These are phyloP conservation scores for Coilia nasus DNA, from an alignment of 2,797 vertebrate species.

Conservation along the genomic window DNA sequence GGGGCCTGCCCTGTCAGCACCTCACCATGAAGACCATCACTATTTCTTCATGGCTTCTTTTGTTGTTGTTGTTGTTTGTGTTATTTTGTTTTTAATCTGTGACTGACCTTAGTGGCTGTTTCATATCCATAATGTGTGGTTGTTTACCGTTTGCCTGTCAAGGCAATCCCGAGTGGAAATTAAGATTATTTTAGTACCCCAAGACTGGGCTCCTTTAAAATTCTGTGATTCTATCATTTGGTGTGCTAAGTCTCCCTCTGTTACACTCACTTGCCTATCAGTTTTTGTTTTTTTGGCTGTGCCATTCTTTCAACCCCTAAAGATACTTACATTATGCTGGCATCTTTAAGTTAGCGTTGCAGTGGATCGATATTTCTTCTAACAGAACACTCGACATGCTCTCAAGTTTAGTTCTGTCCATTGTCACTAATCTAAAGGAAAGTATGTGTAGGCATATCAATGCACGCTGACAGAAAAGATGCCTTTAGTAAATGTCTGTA, in stretches of 20 bases:
- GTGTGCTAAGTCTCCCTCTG: neutral
- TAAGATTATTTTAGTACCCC: neutral
- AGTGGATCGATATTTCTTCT: neutral
- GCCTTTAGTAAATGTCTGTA: neutral
- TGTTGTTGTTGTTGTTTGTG: neutral
- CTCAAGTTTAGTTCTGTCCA: neutral
- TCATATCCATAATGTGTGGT: neutral
- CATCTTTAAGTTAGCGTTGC: neutral
- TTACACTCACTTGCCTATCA: neutral
- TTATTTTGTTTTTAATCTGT: neutral
- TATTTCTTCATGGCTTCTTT: neutral
- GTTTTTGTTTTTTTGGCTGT: neutral
- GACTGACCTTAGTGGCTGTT: neutral
- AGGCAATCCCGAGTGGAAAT: neutral
- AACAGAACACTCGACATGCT: neutral
- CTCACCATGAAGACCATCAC: neutral
- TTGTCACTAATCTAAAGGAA: neutral
- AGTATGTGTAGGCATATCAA: neutral
- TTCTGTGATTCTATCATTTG: neutral
- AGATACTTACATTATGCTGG: neutral
- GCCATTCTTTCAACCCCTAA: neutral
- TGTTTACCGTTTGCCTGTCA: slow-evolving; percentile 5
- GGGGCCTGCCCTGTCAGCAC: neutral
- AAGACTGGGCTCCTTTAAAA: neutral
- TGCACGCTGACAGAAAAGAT: neutral